Evolutionary conservation across 2,888 invertebrate species (phyloP).

Genomic region (Lycocerus yunnanus): DNA sequence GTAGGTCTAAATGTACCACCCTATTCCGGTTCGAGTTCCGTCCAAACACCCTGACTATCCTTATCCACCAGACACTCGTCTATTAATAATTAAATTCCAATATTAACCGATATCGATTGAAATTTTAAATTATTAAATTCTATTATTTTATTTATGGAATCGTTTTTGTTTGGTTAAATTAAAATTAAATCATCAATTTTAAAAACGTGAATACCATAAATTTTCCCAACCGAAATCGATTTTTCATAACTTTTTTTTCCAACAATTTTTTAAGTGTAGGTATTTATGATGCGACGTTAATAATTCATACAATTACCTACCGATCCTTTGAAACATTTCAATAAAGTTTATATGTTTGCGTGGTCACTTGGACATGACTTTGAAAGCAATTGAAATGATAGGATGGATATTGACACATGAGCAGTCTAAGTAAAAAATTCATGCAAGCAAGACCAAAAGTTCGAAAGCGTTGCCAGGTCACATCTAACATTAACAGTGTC

Average conservation of each 20-base stretch:
- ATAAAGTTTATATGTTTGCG: constrained; percentile 14
- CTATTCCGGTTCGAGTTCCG: constrained; percentile 27
- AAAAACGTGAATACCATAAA: not conserved
- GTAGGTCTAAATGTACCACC: constrained; percentile 25
- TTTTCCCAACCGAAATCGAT: not conserved
- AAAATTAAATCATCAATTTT: not conserved
- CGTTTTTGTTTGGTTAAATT: not conserved
- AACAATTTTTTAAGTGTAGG: not conserved
- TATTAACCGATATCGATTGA: constrained; percentile 19
- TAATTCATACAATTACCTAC: not conserved
- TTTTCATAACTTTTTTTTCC: not conserved
- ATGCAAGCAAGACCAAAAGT: constrained; percentile 26
- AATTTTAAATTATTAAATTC: constrained; percentile 10
- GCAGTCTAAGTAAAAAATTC: constrained; percentile 31
- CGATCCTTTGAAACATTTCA: constrained; percentile 3
- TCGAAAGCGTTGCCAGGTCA: constrained; percentile 24
- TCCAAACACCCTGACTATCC: constrained; percentile 25
- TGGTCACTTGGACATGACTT: constrained; percentile 10
- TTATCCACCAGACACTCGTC: constrained; percentile 22
- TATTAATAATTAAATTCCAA: constrained; percentile 27
- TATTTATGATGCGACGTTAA: not conserved
- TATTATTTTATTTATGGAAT: not conserved
- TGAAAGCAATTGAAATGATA: constrained; percentile 27
- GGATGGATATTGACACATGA: constrained; percentile 29
- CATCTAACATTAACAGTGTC: constrained; percentile 35